Conservation (phyloP, 2,113 vertebrate species). For the Esox niger region DNA sequence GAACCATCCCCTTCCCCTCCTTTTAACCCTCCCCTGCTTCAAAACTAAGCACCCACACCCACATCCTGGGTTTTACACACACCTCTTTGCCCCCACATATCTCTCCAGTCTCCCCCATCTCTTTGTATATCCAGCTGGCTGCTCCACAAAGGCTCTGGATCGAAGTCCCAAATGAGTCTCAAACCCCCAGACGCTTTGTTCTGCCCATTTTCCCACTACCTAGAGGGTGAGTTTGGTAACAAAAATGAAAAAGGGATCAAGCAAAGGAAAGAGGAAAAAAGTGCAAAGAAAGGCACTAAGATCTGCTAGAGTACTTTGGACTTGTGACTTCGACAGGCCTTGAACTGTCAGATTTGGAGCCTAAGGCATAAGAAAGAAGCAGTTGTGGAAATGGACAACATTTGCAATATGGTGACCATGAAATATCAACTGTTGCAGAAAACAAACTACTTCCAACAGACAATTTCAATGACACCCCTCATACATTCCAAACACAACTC, state of each 20-base stretch:
- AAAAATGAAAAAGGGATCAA: conserved; percentile 54
- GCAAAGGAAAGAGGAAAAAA: conserved; percentile 35
- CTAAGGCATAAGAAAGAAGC: neutral
- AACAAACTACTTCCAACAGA: neutral
- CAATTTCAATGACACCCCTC: neutral
- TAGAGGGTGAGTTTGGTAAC: conserved; percentile 58
- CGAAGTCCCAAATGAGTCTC: conserved; percentile 67
- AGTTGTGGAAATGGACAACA: neutral
- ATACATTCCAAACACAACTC: neutral
- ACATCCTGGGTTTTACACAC: conserved; percentile 59
- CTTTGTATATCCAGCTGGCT: conserved; percentile 81
- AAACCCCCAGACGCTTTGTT: conserved; percentile 75
- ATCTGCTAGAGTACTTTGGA: conserved; percentile 25
- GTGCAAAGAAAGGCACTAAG: conserved; percentile 19
- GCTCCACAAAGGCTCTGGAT: conserved; percentile 70
- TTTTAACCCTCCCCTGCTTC: conserved; percentile 20
- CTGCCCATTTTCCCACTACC: conserved; percentile 79
- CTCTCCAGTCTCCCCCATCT: conserved; percentile 57
- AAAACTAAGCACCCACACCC: conserved; percentile 53
- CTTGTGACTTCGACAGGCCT: neutral
- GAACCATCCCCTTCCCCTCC: conserved; percentile 42
- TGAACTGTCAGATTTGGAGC: neutral
- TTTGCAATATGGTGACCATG: conserved; percentile 18
- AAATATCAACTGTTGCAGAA: conserved; percentile 12
- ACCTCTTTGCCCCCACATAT: conserved; percentile 63